Evolutionary conservation across 53 echinoderm and acorn worm species (phyloP).

Genomic region (Temnopleurus reevesii): DNA sequence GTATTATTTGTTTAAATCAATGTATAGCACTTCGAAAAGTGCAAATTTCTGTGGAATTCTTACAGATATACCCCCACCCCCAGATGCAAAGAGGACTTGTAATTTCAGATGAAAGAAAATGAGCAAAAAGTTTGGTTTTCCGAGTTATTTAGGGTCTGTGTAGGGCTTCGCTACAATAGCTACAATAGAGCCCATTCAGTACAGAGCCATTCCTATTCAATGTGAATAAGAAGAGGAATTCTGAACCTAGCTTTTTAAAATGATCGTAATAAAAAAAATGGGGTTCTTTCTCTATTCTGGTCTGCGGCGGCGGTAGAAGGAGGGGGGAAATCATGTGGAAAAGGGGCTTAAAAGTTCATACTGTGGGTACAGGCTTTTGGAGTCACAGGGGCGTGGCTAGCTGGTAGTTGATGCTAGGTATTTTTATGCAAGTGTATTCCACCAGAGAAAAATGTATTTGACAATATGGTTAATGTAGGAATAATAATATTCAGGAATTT

Average conservation of each 20-base stretch:
- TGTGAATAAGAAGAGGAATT: background rate
- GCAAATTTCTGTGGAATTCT: no score
- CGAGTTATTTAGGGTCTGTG: background rate
- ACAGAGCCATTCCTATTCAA: background rate
- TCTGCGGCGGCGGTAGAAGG: background rate
- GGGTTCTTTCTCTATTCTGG: background rate
- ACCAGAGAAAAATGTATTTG: no score
- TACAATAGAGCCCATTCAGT: background rate
- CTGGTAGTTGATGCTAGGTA: background rate
- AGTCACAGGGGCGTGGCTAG: background rate
- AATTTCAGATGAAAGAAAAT: no score
- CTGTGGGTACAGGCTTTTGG: background rate
- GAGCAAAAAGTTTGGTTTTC: no score
- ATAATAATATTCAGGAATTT: no score
- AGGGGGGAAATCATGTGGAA: background rate
- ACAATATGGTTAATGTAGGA: no score
- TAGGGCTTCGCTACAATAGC: background rate
- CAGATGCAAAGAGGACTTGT: no score
- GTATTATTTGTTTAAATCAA: no score
- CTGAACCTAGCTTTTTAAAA: background rate
- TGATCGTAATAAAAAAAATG: background rate
- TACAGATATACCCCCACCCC: no score
- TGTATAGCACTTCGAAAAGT: no score
- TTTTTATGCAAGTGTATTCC: no score
- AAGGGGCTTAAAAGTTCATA: constrained; percentile 29